A percentile compares a stretch with the other conserved stretches of the same genome.
Evolutionary conservation across 2,888 invertebrate genomes (phyloP).

Genomic region (Phengaris alcon): DNA sequence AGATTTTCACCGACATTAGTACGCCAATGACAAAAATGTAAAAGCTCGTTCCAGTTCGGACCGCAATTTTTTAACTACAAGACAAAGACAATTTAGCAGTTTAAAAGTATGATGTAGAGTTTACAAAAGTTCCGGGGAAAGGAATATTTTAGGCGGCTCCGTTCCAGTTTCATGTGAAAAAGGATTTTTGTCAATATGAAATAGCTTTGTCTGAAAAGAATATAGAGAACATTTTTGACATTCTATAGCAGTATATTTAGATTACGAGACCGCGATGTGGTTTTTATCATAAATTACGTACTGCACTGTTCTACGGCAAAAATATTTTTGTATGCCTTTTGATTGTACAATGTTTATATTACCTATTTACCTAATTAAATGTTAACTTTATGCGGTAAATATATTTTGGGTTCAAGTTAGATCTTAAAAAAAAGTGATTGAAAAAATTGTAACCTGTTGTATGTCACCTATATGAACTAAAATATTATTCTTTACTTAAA

Average conservation of each 20-base stretch:
- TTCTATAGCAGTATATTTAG: neutral
- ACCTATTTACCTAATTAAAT: too few relatives aligned
- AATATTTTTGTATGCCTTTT: too few relatives aligned
- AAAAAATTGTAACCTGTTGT: too few relatives aligned
- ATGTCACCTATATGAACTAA: too few relatives aligned
- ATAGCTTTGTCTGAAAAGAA: conserved; percentile 11
- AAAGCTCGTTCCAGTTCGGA: neutral
- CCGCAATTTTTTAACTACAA: conserved; percentile 15
- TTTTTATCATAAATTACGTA: neutral
- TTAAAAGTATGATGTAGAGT: conserved; percentile 15
- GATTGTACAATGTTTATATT: too few relatives aligned
- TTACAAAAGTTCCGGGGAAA: neutral
- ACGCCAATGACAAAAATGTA: conserved; percentile 22
- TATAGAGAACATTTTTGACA: conserved; percentile 2
- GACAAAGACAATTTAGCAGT: conserved; percentile 12
- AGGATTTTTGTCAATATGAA: conserved; percentile 9
- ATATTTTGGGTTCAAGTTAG: too few relatives aligned
- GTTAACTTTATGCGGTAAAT: too few relatives aligned
- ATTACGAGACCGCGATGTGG: neutral
- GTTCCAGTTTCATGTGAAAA: conserved; percentile 8
- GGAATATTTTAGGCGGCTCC: conserved; percentile 20
- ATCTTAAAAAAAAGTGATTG: too few relatives aligned
- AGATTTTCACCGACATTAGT: conserved; percentile 31
- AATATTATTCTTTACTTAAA: too few relatives aligned
- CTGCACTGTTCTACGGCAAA: too few relatives aligned